Evolutionary conservation across 2,797 vertebrate genomes (phyloP), one percentile per base, ranked within the genome.

Genomic region (Parauchenoglanis punctatus): DNA sequence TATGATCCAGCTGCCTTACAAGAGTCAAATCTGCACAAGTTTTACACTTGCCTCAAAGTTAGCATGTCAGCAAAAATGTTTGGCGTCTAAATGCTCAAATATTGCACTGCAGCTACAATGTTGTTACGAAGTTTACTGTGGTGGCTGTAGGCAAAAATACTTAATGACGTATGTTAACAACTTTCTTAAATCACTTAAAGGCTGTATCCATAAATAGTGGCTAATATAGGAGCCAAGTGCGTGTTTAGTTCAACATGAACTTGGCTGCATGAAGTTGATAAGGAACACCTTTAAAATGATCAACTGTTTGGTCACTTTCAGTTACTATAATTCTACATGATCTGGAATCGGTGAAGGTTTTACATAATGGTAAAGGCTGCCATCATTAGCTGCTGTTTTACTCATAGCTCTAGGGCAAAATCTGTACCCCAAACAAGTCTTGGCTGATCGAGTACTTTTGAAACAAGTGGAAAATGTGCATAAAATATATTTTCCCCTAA

Each of bases 1-100:
- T 91, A 83, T 92, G 86, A 86, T 92, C 91, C n/a, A 85, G 89
- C 86, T 91, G 83, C 90, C 93, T 75, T 89, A 86, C 83, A 86
- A 78, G 7, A 78, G 17, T 63, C 56, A 77, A 83, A 67, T 54
- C 81, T 83, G 7, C 58, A 28, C 61, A 52, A 20, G 15, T 52
- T 83, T 68, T 68, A 17, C 46, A 83, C 81, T 63, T 63, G 35
- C 11, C 58, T 54, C 81, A 83, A 83, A 83, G n/a, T 15, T 63
- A 49, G 13, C 2, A 76, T 0, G 44, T 77, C 75, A 77, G 49
- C 15, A 28, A 35, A 78, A 35, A 63, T 46, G 63, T 31, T 23
- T 35, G 46, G 17, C 6, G 10, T 44, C 23, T 5, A 63, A 8
- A 68, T 49, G 25, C 18, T 31, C 7, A 46, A 52, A 54, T 35